Evolutionary conservation across 2,113 vertebrate species (phyloP), one percentile per base, ranked within the genome.

Genomic region (Cyanoliseus patagonus): DNA sequence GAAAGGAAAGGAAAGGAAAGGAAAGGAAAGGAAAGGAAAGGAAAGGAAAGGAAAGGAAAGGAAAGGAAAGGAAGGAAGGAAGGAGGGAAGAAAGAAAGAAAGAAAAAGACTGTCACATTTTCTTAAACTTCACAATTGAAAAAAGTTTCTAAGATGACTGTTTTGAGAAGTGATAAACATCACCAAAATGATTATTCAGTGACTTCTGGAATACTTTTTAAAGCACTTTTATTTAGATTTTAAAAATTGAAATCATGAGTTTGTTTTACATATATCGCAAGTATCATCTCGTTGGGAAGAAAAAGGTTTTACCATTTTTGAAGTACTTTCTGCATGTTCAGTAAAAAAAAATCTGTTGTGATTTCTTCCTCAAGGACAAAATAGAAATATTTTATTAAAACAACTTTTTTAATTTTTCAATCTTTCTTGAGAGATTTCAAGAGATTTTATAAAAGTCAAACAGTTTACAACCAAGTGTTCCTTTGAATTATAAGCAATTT

Each of bases 61-160:
- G 5, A 20, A 46, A 46, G 9, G 44, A 46, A 41, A 20, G 44
- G 3, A 46, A 47, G 19, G 10, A 20, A 46, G 44, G 4, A 46
- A 46, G 22, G 6, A 47, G 24, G 22, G 2, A 49, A 49, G 23
- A 1, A 28, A 52, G 7, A 2, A 17, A 30, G 1, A 49, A 22
- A 30, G 18, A 28, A 42, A 35, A 22, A 27, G 17, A 14, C 0
- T 2, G 27, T 0, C 28, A 18, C 10, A 8, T 83, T 88, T 83
- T 86, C 24, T 46, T 75, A 78, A 93, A 18, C 3, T 83, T 90
- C 59, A 27, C 17, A 2, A 28, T 2, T 52, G 20, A 25, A 77
- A 80, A 74, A 64, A 46, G 18, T 52, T 59, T 72, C 82, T 37
- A 61, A 77, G 16, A 5, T 20, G 8, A 28, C 33, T 35, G 8